These are phyloP conservation scores for Drosophila lini DNA, from an alignment of 1,140 invertebrate genomes.

Conservation along the genomic window DNA sequence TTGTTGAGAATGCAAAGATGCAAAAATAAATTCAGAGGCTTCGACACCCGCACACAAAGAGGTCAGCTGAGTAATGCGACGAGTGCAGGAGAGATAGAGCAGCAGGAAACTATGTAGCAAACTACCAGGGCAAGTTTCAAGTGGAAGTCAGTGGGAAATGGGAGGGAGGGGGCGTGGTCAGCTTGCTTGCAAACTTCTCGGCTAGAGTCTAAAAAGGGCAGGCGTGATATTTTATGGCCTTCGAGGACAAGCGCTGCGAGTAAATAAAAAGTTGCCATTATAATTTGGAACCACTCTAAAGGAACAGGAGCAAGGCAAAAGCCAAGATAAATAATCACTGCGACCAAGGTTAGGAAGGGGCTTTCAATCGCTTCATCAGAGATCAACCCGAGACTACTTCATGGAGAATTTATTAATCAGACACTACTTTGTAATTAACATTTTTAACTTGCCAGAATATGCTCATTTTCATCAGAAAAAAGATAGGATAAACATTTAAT, in stretches of 20 bases:
- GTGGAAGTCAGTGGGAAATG: constrained; percentile 9
- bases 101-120: constrained; percentile 37
- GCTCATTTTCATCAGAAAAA: background rate
- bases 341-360: background rate
- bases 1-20: constrained; percentile 72
- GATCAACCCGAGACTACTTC: background rate
- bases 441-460: background rate
- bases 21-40: constrained; percentile 76
- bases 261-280: constrained; percentile 58
- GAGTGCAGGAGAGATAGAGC: constrained; percentile 11
- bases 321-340: constrained; percentile 36
- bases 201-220: constrained; percentile 27
- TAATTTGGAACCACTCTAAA: constrained; percentile 32
- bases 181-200: constrained; percentile 38
- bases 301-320: constrained; percentile 8
- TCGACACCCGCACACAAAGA: constrained; percentile 61
- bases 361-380: constrained; percentile 4
- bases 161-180: constrained; percentile 9
- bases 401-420: too few relatives aligned
- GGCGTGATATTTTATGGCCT: constrained; percentile 61
- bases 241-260: constrained; percentile 49
- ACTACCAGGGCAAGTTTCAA: constrained; percentile 43
- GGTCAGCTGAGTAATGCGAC: constrained; percentile 37
- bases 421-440: background rate
- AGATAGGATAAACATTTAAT: background rate